Conservation (phyloP, 2,797 vertebrate genomes). For the Carduelis carduelis region DNA sequence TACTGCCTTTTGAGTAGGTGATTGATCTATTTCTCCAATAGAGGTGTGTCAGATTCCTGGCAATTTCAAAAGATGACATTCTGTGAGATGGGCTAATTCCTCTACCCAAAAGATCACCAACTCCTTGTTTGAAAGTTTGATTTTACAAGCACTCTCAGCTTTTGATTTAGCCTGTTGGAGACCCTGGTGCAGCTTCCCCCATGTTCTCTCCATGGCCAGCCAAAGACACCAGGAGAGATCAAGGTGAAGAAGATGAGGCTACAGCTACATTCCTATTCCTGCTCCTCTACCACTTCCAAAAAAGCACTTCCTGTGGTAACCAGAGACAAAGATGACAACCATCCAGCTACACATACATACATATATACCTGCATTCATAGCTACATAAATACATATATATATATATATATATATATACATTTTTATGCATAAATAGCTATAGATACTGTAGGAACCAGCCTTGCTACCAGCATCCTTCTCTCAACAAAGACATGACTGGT, state of each 20-base stretch:
- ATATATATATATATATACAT: neutral
- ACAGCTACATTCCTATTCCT: neutral
- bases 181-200: neutral
- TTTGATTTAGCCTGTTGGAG: neutral
- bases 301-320: neutral
- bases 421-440: neutral
- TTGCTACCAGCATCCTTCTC: neutral
- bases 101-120: neutral
- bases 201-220: neutral
- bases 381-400: neutral
- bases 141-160: neutral
- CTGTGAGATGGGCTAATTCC: neutral
- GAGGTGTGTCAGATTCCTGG: accelerated
- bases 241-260: neutral
- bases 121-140: neutral
- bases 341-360: neutral
- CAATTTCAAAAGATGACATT: neutral
- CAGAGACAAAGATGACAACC: neutral
- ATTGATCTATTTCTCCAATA: neutral
- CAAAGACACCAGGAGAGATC: neutral
- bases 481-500: neutral
- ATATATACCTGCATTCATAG: neutral
- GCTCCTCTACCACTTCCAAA: neutral
- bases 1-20: neutral
- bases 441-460: neutral